phyloP scores from a whole-genome alignment of 2,113 vertebrate species.

The Tupaia chinensis region DNA sequence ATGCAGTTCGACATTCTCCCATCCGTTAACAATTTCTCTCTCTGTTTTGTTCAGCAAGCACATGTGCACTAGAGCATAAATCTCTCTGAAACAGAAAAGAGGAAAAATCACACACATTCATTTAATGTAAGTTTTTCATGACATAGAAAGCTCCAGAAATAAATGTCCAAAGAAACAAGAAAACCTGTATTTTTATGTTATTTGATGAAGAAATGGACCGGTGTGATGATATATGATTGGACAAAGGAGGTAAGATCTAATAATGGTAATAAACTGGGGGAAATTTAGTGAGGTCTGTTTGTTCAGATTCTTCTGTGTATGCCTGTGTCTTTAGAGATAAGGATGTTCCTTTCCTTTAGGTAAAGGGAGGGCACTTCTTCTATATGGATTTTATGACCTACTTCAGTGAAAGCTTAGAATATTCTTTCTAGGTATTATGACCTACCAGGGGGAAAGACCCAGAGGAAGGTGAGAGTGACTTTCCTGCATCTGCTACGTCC shows the following conservation, averaged over 20 bases:
- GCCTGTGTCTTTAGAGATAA: background rate
- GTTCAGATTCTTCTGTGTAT: background rate
- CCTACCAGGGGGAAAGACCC: background rate
- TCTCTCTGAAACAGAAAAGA: background rate
- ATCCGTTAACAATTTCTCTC: too few species aligned
- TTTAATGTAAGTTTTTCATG: background rate
- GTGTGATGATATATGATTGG: background rate
- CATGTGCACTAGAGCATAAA: too few species aligned
- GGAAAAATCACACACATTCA: background rate
- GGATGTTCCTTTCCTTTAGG: background rate
- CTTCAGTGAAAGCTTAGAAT: background rate
- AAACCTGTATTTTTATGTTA: background rate
- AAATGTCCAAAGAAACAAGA: background rate
- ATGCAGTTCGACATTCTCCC: too few species aligned
- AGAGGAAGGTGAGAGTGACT: background rate
- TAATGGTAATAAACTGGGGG: background rate
- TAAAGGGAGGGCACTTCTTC: background rate
- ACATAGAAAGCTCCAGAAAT: background rate
- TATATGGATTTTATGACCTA: background rate
- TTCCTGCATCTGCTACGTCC: background rate
- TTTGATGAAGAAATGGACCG: background rate
- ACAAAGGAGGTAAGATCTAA: background rate
- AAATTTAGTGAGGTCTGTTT: background rate
- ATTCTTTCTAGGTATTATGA: background rate
- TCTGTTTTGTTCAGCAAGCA: too few species aligned